phyloP scores from a whole-genome alignment of 1,140 invertebrate genomes.

The Physella acuta region DNA sequence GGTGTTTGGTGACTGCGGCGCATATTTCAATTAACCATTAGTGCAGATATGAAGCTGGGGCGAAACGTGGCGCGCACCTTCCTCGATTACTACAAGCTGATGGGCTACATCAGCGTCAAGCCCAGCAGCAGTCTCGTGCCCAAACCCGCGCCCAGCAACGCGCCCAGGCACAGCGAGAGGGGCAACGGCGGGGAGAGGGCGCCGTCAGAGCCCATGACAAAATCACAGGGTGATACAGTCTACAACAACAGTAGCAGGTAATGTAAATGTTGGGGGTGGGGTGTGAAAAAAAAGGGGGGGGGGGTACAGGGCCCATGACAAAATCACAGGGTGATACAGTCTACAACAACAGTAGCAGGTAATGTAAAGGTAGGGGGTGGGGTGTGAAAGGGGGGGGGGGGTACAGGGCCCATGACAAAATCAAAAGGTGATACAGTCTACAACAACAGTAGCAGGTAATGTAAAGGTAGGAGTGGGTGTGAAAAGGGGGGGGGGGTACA shows the following conservation, averaged over 20 bases:
- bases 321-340: not conserved
- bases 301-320: not conserved
- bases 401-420: not conserved
- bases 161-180: conserved; percentile 31
- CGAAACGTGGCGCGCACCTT: conserved; percentile 76
- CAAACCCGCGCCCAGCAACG: conserved; percentile 36
- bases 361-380: not conserved
- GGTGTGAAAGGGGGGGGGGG: not conserved
- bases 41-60: conserved; percentile 70
- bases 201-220: not conserved
- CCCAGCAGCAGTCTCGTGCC: conserved; percentile 51
- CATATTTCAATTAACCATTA: conserved; percentile 16
- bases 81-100: conserved; percentile 78
- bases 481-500: not conserved
- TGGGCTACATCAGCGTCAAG: conserved; percentile 67
- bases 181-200: not conserved
- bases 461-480: conserved; percentile 1
- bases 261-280: not conserved
- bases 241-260: not conserved
- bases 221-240: conserved; percentile 5
- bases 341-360: not conserved
- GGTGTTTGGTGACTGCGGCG: too few relatives aligned
- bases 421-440: not conserved
- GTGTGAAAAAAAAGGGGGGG: not conserved
- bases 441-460: conserved; percentile 31